These are phyloP conservation scores for Caligus rogercresseyi DNA, from an alignment of 1,140 invertebrate genomes.

Conservation along the genomic window DNA sequence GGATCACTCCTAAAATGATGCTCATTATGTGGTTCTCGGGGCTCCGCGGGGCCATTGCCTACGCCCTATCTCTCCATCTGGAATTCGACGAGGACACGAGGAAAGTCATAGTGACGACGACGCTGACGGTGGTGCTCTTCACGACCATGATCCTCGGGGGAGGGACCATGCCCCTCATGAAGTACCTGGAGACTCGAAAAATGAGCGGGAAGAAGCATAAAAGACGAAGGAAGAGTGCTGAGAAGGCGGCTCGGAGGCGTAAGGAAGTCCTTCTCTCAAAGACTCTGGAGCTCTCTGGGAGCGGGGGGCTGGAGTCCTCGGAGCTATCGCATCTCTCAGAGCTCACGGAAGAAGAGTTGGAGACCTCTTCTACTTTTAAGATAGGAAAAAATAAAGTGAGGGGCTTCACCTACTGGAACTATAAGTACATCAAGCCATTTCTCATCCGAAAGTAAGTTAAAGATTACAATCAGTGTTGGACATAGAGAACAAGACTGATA, in stretches of 20 bases:
- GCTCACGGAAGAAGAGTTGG: slow-evolving; percentile 82
- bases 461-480: background rate
- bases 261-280: slow-evolving; percentile 82
- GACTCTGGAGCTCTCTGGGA: slow-evolving; percentile 90
- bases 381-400: slow-evolving; percentile 24
- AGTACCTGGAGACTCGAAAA: slow-evolving; percentile 30
- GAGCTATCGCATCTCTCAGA: slow-evolving; percentile 58
- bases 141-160: slow-evolving; percentile 87
- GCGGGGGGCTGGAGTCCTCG: slow-evolving; percentile 84
- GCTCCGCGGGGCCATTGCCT: slow-evolving; percentile 87
- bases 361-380: slow-evolving; percentile 41
- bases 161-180: slow-evolving; percentile 87
- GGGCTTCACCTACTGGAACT: slow-evolving; percentile 24
- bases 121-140: slow-evolving; percentile 86
- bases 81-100: slow-evolving; percentile 82
- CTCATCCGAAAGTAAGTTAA: slow-evolving; percentile 21
- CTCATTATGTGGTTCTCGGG: slow-evolving; percentile 36
- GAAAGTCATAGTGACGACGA: slow-evolving; percentile 89
- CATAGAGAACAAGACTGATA: no score
- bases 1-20: slow-evolving; percentile 53
- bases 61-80: slow-evolving; percentile 87
- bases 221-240: slow-evolving; percentile 28
- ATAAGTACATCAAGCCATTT: slow-evolving; percentile 23
- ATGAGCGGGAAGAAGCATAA: background rate
- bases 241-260: slow-evolving; percentile 28